These are phyloP conservation scores for Agonopterix alstromeriana DNA, from an alignment of 2,888 invertebrate species.

Conservation along the genomic window DNA sequence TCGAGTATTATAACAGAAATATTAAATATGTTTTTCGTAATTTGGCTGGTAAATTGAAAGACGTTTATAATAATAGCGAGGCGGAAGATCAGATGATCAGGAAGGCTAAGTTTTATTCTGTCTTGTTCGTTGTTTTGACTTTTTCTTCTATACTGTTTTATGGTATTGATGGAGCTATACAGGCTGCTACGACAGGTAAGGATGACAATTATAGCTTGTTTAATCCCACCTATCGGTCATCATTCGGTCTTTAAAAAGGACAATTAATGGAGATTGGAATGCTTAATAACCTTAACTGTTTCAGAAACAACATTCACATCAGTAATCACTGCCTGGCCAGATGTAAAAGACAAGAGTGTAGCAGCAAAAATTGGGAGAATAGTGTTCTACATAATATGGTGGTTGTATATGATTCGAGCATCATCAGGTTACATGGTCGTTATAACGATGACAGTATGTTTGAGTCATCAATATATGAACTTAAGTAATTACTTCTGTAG, in stretches of 20 bases:
- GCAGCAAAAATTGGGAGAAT: slow-evolving; percentile 19
- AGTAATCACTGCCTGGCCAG: slow-evolving; percentile 32
- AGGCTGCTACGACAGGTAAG: slow-evolving; percentile 1
- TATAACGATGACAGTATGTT: slow-evolving; percentile 20
- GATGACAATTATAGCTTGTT: too few relatives aligned
- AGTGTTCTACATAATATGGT: slow-evolving; percentile 24
- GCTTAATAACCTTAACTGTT: too few relatives aligned
- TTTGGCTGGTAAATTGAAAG: slow-evolving; percentile 18
- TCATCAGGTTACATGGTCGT: slow-evolving; percentile 18
- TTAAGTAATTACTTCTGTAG: slow-evolving; percentile 38
- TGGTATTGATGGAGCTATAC: slow-evolving; percentile 19
- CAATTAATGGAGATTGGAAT: too few relatives aligned
- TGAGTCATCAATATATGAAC: slow-evolving; percentile 38
- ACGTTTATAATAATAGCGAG: slow-evolving; percentile 27
- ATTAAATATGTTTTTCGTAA: slow-evolving; percentile 6
- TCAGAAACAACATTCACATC: slow-evolving; percentile 31
- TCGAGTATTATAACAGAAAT: slow-evolving; percentile 1
- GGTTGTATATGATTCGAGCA: slow-evolving; percentile 22
- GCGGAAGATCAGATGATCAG: slow-evolving; percentile 38
- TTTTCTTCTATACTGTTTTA: slow-evolving; percentile 16
- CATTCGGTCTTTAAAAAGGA: not conserved
- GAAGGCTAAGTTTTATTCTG: slow-evolving; percentile 20
- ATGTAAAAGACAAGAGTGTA: slow-evolving; percentile 21
- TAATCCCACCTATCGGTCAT: too few relatives aligned
- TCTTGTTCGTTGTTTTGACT: slow-evolving; percentile 15